phyloP scores from a whole-genome alignment of 2,888 invertebrate species.

The Tipula lateralis region DNA sequence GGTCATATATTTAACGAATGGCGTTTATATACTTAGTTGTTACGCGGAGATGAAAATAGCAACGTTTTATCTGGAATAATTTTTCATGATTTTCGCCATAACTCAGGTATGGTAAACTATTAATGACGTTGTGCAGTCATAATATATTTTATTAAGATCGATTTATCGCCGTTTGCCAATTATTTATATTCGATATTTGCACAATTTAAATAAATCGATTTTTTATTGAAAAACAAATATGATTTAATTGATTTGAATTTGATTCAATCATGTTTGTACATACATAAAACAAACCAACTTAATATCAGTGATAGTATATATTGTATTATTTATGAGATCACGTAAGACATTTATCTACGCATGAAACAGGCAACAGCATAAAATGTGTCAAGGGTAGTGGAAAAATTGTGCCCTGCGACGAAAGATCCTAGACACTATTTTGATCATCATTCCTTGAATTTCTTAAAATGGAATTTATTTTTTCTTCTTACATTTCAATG shows the following conservation, averaged over 20 bases:
- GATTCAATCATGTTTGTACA: not conserved
- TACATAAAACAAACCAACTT: not conserved
- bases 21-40: not conserved
- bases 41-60: no score
- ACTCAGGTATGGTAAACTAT: not conserved
- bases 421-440: not conserved
- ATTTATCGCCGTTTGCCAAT: not conserved
- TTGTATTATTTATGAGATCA: not conserved
- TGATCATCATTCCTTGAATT: not conserved
- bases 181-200: not conserved
- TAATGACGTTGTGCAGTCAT: not conserved
- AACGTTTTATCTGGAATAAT: no score
- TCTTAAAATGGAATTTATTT: not conserved
- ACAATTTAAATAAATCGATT: conserved; percentile 1
- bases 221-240: not conserved
- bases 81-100: no score
- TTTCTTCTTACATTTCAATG: not conserved
- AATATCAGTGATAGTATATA: not conserved
- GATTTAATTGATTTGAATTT: conserved; percentile 12
- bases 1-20: not conserved
- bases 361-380: not conserved
- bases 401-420: not conserved
- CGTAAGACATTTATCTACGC: not conserved
- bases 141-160: not conserved
- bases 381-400: not conserved